Percentiles rank a stretch among this genome's conserved stretches.
These are phyloP conservation scores for Trichogramma evanescens DNA, from an alignment of 2,888 invertebrate genomes.

Conservation along the genomic window DNA sequence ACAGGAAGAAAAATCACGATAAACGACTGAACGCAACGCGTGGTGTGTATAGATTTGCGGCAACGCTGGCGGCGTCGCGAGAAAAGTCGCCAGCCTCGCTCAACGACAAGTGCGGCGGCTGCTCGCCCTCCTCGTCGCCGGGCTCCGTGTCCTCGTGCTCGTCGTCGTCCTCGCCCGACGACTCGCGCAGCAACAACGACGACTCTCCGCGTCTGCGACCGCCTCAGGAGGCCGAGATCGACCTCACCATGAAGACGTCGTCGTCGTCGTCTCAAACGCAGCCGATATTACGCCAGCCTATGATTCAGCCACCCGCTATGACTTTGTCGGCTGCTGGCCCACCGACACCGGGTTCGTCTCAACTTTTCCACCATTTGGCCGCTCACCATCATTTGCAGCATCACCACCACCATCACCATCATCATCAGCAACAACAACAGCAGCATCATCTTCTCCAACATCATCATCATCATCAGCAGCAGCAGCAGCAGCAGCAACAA, in stretches of 20 bases:
- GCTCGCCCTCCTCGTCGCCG: conserved; percentile 9
- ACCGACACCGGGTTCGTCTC: neutral
- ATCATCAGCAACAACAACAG: neutral
- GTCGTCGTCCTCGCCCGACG: conserved; percentile 4
- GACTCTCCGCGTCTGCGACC: conserved; percentile 20
- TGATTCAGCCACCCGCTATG: neutral
- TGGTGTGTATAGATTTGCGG: conserved; percentile 2
- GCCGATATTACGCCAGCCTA: neutral
- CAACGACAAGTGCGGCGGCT: conserved; percentile 9
- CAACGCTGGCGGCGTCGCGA: neutral
- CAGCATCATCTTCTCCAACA: neutral
- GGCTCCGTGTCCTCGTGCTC: conserved; percentile 8
- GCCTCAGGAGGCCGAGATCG: conserved; percentile 43
- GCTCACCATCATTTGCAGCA: neutral
- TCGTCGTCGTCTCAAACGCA: neutral
- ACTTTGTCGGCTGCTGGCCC: neutral
- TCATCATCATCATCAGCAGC: neutral
- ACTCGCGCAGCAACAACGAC: conserved; percentile 1
- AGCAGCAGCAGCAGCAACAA: conserved; percentile 1
- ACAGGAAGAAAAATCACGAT: no score
- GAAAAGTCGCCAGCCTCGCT: conserved; percentile 8
- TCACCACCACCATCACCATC: neutral
- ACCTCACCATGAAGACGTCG: conserved; percentile 41
- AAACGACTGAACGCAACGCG: no score
- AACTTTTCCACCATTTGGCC: conserved; percentile 13